These are phyloP conservation scores for Andrena dorsata DNA, from an alignment of 2,888 invertebrate genomes.

Conservation along the genomic window DNA sequence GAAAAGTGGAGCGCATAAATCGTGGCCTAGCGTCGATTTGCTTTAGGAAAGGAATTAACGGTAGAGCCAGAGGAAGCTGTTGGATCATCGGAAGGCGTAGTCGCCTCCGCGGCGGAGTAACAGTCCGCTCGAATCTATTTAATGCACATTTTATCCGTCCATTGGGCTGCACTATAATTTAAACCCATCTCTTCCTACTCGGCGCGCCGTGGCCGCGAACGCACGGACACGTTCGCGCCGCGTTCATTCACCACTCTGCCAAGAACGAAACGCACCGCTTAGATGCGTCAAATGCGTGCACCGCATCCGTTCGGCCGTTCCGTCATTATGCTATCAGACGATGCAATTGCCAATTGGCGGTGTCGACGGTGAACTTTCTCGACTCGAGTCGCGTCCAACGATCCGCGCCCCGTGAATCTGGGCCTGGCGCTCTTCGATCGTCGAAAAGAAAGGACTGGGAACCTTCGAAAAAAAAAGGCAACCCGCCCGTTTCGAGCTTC, in stretches of 20 bases:
- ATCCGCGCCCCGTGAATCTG: background rate
- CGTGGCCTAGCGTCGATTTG: too few species aligned
- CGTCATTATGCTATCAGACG: slow-evolving; percentile 80
- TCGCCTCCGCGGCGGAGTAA: slow-evolving; percentile 10
- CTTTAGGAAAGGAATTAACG: slow-evolving; percentile 10
- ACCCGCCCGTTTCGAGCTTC: too few species aligned
- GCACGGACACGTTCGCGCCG: slow-evolving; percentile 33
- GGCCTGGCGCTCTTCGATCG: slow-evolving; percentile 8
- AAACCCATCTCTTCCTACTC: slow-evolving; percentile 27
- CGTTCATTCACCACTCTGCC: slow-evolving; percentile 51
- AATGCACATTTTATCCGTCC: slow-evolving; percentile 45
- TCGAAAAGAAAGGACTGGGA: background rate
- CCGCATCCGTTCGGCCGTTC: slow-evolving; percentile 68
- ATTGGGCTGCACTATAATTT: slow-evolving; percentile 46
- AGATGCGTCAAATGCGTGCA: slow-evolving; percentile 68
- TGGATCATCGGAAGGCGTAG: slow-evolving; percentile 20
- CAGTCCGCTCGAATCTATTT: slow-evolving; percentile 50
- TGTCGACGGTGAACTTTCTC: slow-evolving; percentile 69
- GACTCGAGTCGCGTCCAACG: slow-evolving; percentile 39
- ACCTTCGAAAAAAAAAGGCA: background rate
- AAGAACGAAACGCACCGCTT: slow-evolving; percentile 64
- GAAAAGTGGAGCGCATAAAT: too few species aligned
- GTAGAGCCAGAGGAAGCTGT: slow-evolving; percentile 11
- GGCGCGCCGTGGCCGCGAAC: slow-evolving; percentile 10
- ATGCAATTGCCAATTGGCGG: slow-evolving; percentile 78